Conservation (phyloP, 2,797 vertebrate genomes). For the Epinephelus coioides region DNA sequence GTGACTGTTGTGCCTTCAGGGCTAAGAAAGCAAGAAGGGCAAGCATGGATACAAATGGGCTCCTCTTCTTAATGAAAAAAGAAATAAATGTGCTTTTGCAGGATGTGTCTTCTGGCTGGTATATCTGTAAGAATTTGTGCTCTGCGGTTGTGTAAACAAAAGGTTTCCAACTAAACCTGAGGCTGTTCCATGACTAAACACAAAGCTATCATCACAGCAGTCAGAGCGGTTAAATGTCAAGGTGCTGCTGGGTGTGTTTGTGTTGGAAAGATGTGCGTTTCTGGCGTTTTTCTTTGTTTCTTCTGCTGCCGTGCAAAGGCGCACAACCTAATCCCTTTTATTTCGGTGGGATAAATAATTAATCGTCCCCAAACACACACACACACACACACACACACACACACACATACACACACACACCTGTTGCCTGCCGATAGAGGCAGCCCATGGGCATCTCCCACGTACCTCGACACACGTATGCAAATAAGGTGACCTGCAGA, state of each 20-base stretch:
- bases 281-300: constrained; percentile 35
- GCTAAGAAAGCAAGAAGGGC: constrained; percentile 15
- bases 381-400: not conserved
- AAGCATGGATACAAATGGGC: constrained; percentile 40
- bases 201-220: constrained; percentile 1
- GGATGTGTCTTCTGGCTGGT: not conserved
- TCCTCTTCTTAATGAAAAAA: constrained; percentile 21
- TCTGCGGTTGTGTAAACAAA: constrained; percentile 18
- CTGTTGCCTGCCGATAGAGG: constrained; percentile 55
- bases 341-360: constrained; percentile 69
- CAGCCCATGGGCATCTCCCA: constrained; percentile 3
- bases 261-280: constrained; percentile 24
- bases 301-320: constrained; percentile 14
- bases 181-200: constrained; percentile 62
- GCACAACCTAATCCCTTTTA: constrained; percentile 51
- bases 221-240: constrained; percentile 38
- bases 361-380: constrained; percentile 30
- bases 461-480: constrained; percentile 43
- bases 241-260: constrained; percentile 43
- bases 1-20: constrained; percentile 74
- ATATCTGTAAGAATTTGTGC: constrained; percentile 7
- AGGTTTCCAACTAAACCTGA: constrained; percentile 37
- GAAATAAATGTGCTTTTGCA: constrained; percentile 33
- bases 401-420: constrained; percentile 50
- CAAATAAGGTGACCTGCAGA: constrained; percentile 57